phyloP scores from a whole-genome alignment of 2,888 invertebrate genomes.

The Podabrus alpinus region DNA sequence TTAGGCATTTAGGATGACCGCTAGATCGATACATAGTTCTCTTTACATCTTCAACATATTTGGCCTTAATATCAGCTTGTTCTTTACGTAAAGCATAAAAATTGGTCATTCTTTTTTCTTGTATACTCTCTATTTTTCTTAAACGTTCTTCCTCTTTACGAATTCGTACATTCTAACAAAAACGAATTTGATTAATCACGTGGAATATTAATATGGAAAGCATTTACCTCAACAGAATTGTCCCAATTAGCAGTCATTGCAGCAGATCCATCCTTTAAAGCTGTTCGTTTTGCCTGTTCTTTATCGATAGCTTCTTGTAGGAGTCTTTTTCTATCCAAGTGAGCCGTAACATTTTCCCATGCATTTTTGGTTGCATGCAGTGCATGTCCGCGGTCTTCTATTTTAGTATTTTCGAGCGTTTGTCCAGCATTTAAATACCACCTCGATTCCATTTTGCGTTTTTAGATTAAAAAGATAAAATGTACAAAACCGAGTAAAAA shows the following conservation, averaged over 20 bases:
- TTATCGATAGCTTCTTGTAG: constrained; percentile 45
- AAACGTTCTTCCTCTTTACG: constrained; percentile 33
- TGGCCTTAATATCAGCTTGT: constrained; percentile 37
- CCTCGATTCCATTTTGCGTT: constrained; percentile 45
- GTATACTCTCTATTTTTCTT: constrained; percentile 18
- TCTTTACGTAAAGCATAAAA: constrained; percentile 38
- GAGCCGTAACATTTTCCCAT: constrained; percentile 48
- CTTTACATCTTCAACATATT: constrained; percentile 40
- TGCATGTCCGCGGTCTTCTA: constrained; percentile 47
- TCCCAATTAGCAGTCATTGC: constrained; percentile 55
- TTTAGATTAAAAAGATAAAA: background rate
- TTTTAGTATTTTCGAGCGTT: constrained; percentile 46
- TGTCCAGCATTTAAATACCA: constrained; percentile 49
- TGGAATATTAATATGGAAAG: background rate
- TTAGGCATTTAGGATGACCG: constrained; percentile 46
- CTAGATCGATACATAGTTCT: constrained; percentile 43
- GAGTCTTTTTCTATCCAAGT: constrained; percentile 47
- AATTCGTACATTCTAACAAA: constrained; percentile 35
- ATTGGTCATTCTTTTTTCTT: constrained; percentile 29
- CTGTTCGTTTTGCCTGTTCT: constrained; percentile 50
- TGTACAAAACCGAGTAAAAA: background rate
- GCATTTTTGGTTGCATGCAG: constrained; percentile 45
- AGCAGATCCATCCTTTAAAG: constrained; percentile 53
- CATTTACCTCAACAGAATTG: constrained; percentile 52
- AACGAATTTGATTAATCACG: background rate